Evolutionary conservation across 2,888 invertebrate species (phyloP), one percentile per base, ranked within the genome.

Genomic region (Lycia hirtaria): DNA sequence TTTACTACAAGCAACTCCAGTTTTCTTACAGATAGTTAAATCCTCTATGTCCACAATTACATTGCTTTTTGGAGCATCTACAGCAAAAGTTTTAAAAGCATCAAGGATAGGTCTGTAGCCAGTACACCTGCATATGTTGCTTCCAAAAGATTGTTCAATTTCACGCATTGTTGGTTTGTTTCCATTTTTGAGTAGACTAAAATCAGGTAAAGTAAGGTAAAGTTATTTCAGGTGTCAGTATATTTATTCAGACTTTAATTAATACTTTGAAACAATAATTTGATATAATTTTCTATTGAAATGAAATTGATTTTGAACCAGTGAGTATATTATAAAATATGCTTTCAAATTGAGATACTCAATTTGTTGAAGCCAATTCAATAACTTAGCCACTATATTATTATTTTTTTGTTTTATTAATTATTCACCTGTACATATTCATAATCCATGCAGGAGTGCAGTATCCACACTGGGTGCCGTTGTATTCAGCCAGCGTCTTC

Each of bases 41-140:
- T 86, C 85, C 71, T 87, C 86, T 22, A 87, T 83, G 30, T 87
- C 94, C 0, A 71, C 7, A 45, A 93, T 14, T 17, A 17, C 10
- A 1, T 44, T 14, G 12, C 1, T 14, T 5, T 7, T 37, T 17
- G 41, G 41, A n/a, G 38, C 92, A 68, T 95, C 95, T 3, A 73
- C 83, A 0, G 94, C 94, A 65, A 95, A 94, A 0, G 94, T 93
- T 76, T 96, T 96, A 81, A 96, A 95, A 1, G 96, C 94, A 71
- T 96, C 95, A 35, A 96, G 78, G 47, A 96, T 96, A 0, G 96
- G 94, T 7, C 96, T 89, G 73, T 95, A 96, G 0, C 96, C 96
- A 0, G 96, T 96, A 75, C 96, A 96, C 32, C 96, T 93, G 65
- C 96, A 96, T 26, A 96, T 93, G 67, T 96, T 96, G 40, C 96